Base-by-base conservation (phyloP, 2,113 vertebrate species). In the Megaleporinus macrocephalus region DNA sequence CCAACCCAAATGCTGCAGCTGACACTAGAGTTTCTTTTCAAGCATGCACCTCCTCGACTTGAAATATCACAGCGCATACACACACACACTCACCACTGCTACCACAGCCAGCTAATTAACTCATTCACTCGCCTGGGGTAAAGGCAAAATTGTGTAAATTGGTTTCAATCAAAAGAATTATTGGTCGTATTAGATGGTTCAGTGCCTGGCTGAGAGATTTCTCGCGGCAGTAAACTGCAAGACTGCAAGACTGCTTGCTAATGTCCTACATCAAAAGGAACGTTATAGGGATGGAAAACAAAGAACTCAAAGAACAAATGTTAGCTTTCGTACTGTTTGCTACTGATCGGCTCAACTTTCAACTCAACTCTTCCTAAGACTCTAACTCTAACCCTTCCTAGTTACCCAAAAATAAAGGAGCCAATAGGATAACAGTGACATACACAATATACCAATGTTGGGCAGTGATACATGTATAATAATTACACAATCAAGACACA, bases 161-260 rank as follows among this genome's bases (percentile, higher is more conserved):
- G 84, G 81, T 86, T 86, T 86, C 76, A 83, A 78, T 86, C 84
- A 85, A 57, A 78, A 72, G 71, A 33, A 72, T 82, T 82, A 86
- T 83, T 77, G 81, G 72, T 80, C 72, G 71, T 79, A 85, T 82
- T 82, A 76, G 80, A 63, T n/a, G 76, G 20, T 71, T 69, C 29
- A 49, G 47, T 72, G 75, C 75, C 49, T 71, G 76, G 66, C 72
- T 36, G 80, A 83, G 66, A 66, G 59, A 73, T 61, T 63, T 85
- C 71, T 75, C 15, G 76, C 57, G 22, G 76, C 84, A 9, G 72
- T 66, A 77, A 59, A 55, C 57, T 55, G 61, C 57, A n/a, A 76
- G 53, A 77, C 73, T 47, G 55, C 30, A 55, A 18, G 47, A 18
- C 44, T 70, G 71, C 36, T 82, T 70, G 71, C 36, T 82, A 47